Evolutionary conservation across 2,113 vertebrate species (phyloP), one percentile per base, ranked within the genome.

Genomic region (Cavia aperea): DNA sequence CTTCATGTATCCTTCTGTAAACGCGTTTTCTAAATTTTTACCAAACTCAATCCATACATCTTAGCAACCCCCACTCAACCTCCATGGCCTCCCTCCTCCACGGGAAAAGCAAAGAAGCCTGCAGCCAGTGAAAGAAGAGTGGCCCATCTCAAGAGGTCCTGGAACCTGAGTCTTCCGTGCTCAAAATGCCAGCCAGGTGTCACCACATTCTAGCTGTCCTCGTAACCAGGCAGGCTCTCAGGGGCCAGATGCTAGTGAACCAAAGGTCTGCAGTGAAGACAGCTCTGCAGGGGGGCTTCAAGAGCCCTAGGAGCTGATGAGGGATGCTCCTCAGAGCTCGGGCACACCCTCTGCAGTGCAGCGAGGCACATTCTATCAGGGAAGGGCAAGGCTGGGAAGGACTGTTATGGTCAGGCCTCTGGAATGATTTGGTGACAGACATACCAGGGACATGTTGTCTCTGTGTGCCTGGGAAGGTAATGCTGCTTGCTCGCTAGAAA

Each of bases 401-500:
- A n/a, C 11, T 49, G 72, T 81, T 60, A 31, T 11, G 46, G 16
- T 5, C 18, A 72, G 51, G 23, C 56, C 18, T 49, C 43, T 75
- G 51, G 14, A 18, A 68, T 43, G 36, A 58, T 84, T 31, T 84
- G 43, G 16, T 63, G n/a, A 46, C 70, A 83, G 36, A 82, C 21
- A 63, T 7, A 54, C 36, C 51, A 86, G 39, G 5, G 63, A 4
- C 24, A 33, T 15, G 29, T 62, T 54, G 4, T n/a, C 87, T 83
- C 19, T 1, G 23, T 63, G 23, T 58, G 63, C 33, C 58, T 77
- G 24, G 86, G 7, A 82, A 83, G n/a, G 66, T 77, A 63, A 39
- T 11, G 18, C 1, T 14, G 6, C 16, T 2, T 1, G 1, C 66
- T 9, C 7, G 1, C 54, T 29, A 46, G 58, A 46, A 21, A 39